Evolutionary conservation across 2,888 invertebrate species (phyloP).

Genomic region (Ptychoptera contaminata): DNA sequence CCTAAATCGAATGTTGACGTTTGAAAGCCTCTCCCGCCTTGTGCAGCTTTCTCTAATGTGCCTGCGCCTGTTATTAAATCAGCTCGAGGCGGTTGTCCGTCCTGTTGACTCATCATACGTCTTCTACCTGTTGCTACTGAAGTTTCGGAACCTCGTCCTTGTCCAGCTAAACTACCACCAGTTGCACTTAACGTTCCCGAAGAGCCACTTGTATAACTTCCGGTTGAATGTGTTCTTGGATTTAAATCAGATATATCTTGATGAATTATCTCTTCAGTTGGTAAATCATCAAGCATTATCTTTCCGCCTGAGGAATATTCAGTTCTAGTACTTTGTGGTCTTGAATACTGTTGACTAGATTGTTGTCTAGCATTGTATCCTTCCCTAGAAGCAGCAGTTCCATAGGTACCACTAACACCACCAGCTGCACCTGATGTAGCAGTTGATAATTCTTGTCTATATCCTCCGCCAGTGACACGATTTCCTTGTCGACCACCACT

Average conservation of each 20-base stretch:
- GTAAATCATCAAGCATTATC: neutral
- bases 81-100: conserved; percentile 9
- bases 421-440: conserved; percentile 4
- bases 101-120: conserved; percentile 11
- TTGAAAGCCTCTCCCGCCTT: conserved; percentile 21
- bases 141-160: neutral
- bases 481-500: conserved; percentile 9
- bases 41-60: conserved; percentile 15
- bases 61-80: conserved; percentile 10
- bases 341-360: neutral
- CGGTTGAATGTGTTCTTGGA: conserved; percentile 2
- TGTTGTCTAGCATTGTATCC: neutral
- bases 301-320: neutral
- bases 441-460: neutral
- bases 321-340: neutral
- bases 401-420: neutral
- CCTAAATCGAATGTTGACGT: conserved; percentile 23
- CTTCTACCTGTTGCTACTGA: conserved; percentile 6
- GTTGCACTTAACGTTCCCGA: neutral
- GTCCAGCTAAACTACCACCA: neutral
- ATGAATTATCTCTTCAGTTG: conserved; percentile 5
- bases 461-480: conserved; percentile 1
- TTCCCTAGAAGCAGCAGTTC: neutral
- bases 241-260: conserved; percentile 7
- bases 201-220: neutral